These are phyloP conservation scores for Clivina fossor DNA, from an alignment of 2,888 invertebrate genomes.

Conservation along the genomic window DNA sequence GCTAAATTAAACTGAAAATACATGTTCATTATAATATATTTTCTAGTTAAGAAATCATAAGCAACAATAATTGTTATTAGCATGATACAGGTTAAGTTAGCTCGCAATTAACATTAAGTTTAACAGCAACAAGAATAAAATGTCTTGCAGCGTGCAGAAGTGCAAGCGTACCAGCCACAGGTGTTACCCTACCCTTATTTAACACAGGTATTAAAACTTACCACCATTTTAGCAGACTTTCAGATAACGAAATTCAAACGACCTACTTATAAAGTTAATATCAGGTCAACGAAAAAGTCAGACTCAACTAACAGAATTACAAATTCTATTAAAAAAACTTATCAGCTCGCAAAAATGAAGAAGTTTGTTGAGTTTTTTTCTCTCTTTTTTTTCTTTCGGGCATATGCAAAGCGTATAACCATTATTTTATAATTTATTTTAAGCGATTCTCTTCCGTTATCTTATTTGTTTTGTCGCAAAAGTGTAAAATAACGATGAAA, in stretches of 20 bases:
- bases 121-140: no score
- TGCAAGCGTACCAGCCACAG: no score
- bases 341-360: no score
- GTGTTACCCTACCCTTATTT: constrained; percentile 16
- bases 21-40: no score
- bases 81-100: no score
- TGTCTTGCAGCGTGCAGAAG: no score
- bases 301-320: constrained; percentile 9
- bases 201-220: constrained; percentile 27
- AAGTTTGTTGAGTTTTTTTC: constrained; percentile 10
- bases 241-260: constrained; percentile 23
- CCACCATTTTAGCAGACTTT: constrained; percentile 20
- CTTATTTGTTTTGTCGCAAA: constrained; percentile 9
- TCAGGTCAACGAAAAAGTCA: constrained; percentile 19
- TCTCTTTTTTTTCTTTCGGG: background rate
- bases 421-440: constrained; percentile 21
- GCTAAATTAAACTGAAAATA: no score
- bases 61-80: no score
- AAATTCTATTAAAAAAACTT: constrained; percentile 18
- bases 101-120: no score
- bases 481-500: constrained; percentile 11
- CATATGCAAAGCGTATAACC: constrained; percentile 18
- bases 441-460: constrained; percentile 12
- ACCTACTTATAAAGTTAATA: constrained; percentile 25
- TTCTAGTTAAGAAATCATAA: no score